Percentiles rank a stretch among this genome's conserved stretches.
phyloP scores from a whole-genome alignment of 2,888 invertebrate species.

The Hemithea aestivaria region DNA sequence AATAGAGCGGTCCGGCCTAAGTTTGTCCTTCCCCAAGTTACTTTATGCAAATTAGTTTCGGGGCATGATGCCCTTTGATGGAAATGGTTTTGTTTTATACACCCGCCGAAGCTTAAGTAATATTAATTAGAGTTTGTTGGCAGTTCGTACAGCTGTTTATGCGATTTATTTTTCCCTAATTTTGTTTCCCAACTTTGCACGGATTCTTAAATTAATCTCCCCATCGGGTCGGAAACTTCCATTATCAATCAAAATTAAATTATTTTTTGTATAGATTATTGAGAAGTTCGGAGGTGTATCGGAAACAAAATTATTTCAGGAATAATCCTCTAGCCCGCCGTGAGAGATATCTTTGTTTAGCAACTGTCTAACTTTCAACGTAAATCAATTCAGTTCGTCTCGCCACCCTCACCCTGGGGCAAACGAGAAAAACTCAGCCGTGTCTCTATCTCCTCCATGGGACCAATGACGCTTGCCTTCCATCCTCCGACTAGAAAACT shows the following conservation, averaged over 20 bases:
- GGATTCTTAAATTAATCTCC: too few species aligned
- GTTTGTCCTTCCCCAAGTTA: slow-evolving; percentile 29
- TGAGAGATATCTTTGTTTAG: slow-evolving; percentile 38
- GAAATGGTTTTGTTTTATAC: slow-evolving; percentile 33
- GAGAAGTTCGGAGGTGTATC: too few species aligned
- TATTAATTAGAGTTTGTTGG: slow-evolving; percentile 15
- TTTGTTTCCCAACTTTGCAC: too few species aligned
- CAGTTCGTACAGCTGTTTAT: neutral
- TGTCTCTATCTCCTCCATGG: slow-evolving; percentile 32
- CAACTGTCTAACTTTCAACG: slow-evolving; percentile 44
- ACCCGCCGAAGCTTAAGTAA: slow-evolving; percentile 5
- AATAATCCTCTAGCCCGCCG: slow-evolving; percentile 23
- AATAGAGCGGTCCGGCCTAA: slow-evolving; percentile 33
- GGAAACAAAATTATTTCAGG: slow-evolving; percentile 19
- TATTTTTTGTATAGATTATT: neutral
- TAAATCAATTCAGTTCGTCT: slow-evolving; percentile 44
- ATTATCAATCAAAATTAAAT: slow-evolving; percentile 8
- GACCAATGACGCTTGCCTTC: slow-evolving; percentile 25
- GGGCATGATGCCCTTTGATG: slow-evolving; percentile 37
- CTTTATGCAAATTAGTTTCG: slow-evolving; percentile 43
- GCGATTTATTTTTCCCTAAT: too few species aligned
- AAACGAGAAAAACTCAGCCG: slow-evolving; percentile 30
- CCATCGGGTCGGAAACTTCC: too few species aligned
- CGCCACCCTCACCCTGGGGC: slow-evolving; percentile 20
- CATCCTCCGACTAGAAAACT: slow-evolving; percentile 19